Conservation (phyloP, 2,797 vertebrate species). For the Chaetophractus vellerosus region DNA sequence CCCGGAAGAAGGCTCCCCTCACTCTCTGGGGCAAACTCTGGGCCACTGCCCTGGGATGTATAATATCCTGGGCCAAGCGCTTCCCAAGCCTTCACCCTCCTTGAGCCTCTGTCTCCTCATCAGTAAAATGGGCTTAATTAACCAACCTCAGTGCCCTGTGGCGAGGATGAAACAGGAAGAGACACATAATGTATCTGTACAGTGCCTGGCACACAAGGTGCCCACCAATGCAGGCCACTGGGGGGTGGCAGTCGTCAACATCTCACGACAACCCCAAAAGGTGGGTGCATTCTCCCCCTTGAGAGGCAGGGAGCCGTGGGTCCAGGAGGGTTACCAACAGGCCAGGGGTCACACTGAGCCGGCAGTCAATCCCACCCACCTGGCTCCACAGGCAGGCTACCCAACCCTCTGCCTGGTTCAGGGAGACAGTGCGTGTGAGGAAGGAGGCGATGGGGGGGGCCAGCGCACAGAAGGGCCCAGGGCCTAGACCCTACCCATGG, state of each 20-base stretch:
- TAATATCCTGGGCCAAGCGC: not conserved
- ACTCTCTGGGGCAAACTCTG: not conserved
- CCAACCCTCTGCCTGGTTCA: not conserved
- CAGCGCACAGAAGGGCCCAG: too few relatives aligned
- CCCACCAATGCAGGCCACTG: not conserved
- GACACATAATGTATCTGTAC: not conserved
- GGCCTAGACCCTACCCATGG: not conserved
- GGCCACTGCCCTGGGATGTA: not conserved
- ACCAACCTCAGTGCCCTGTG: not conserved
- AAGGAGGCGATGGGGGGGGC: not conserved
- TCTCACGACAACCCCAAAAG: not conserved
- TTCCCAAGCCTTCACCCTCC: not conserved
- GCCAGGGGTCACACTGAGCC: not conserved
- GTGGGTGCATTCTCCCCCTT: not conserved
- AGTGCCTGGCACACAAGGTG: not conserved
- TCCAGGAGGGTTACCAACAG: not conserved
- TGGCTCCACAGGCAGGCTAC: not conserved
- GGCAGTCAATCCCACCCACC: not conserved
- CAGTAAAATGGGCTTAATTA: constrained; percentile 42
- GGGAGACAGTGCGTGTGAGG: not conserved
- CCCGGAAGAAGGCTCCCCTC: not conserved
- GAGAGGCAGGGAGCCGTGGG: not conserved
- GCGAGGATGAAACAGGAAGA: not conserved
- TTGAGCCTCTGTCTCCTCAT: constrained; percentile 50
- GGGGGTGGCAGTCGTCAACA: not conserved